phyloP scores from a whole-genome alignment of 2,113 vertebrate genomes.

The Tachycineta bicolor region DNA sequence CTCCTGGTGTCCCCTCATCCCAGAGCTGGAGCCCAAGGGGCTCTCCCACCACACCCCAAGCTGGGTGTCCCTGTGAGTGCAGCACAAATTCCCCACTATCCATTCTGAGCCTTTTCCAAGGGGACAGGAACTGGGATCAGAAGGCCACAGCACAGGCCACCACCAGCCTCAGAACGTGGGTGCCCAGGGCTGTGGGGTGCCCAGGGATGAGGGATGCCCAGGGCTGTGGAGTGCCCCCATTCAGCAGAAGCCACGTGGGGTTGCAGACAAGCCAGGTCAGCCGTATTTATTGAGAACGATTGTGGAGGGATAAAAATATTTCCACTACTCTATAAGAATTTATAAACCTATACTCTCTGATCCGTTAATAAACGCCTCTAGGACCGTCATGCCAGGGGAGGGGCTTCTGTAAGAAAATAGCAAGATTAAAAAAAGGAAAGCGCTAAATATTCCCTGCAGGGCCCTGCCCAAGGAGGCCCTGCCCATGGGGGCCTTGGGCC shows the following conservation, averaged over 20 bases:
- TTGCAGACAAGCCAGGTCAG: conserved; percentile 39
- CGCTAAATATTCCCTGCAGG: neutral
- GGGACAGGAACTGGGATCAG: neutral
- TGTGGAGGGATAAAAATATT: conserved; percentile 71
- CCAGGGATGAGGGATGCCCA: too few species aligned
- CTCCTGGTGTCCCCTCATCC: neutral
- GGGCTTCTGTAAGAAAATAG: conserved; percentile 63
- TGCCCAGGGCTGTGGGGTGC: neutral
- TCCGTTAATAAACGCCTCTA: conserved; percentile 19
- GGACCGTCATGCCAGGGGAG: neutral
- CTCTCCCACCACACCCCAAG: neutral
- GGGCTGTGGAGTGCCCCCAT: accelerated
- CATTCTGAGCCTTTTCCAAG: neutral
- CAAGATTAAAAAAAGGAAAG: conserved; percentile 55
- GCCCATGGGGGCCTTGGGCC: accelerated
- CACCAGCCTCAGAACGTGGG: neutral
- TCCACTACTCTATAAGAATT: conserved; percentile 51
- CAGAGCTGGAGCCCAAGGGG: neutral
- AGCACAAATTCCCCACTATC: neutral
- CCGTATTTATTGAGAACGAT: conserved; percentile 44
- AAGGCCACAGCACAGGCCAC: neutral
- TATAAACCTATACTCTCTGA: conserved; percentile 60
- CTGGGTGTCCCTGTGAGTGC: neutral
- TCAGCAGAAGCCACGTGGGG: accelerated
- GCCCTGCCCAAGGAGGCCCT: neutral